These are phyloP conservation scores for Globodera ellingtonae DNA, from an alignment of 1,140 invertebrate genomes.

Conservation along the genomic window DNA sequence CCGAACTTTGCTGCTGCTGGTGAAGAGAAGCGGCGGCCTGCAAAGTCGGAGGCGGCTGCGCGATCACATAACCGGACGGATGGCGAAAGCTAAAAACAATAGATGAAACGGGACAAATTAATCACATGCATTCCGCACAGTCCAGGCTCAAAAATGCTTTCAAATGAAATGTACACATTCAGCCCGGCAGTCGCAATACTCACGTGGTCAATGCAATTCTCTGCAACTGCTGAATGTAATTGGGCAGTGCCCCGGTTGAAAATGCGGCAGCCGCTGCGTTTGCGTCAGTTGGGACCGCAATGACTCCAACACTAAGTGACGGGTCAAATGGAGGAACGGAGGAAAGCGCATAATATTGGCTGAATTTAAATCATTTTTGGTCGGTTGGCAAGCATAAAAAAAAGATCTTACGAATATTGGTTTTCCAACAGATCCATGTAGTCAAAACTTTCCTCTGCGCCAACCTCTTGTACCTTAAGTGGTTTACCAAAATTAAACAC, in stretches of 20 bases:
- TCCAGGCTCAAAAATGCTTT: background rate
- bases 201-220: slow-evolving; percentile 24
- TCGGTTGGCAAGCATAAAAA: background rate
- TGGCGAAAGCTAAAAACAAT: slow-evolving; percentile 19
- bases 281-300: slow-evolving; percentile 14
- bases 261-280: slow-evolving; percentile 23
- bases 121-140: background rate
- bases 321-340: slow-evolving; percentile 58
- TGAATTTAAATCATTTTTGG: background rate
- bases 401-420: slow-evolving; percentile 47
- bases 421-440: slow-evolving; percentile 64
- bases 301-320: slow-evolving; percentile 20
- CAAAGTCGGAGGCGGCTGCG: slow-evolving; percentile 20
- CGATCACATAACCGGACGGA: slow-evolving; percentile 4
- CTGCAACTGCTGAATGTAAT: slow-evolving; percentile 19
- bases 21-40: background rate
- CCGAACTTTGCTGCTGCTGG: background rate
- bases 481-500: background rate
- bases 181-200: background rate
- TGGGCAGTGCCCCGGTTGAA: slow-evolving; percentile 20
- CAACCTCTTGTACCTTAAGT: slow-evolving; percentile 42
- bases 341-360: slow-evolving; percentile 58
- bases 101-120: background rate
- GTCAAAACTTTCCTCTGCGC: slow-evolving; percentile 58
- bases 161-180: too few relatives aligned